A percentile compares a stretch with the other conserved stretches of the same genome.
Conservation (phyloP, 2,113 vertebrate species). For the Hydrochoerus hydrochaeris region DNA sequence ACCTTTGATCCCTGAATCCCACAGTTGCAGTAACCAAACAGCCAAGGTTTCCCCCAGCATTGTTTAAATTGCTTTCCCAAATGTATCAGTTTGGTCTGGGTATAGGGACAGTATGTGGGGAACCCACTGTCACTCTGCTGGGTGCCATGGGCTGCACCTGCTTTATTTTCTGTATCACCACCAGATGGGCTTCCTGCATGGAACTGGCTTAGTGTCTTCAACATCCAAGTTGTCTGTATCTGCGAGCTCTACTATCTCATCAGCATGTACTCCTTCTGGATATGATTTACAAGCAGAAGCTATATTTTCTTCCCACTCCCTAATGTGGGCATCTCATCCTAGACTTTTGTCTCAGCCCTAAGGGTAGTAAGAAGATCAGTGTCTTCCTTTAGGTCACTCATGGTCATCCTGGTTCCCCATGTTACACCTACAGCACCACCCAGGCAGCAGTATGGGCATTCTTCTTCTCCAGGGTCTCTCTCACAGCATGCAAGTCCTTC, state of each 20-base stretch:
- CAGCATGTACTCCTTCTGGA: not conserved
- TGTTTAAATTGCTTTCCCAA: not conserved
- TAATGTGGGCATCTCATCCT: not conserved
- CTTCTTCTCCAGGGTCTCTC: not conserved
- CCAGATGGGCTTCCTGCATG: not conserved
- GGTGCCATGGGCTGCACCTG: not conserved
- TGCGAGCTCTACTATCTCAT: not conserved
- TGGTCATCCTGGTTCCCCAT: not conserved
- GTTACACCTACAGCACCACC: not conserved
- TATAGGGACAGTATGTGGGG: not conserved
- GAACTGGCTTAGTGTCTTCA: not conserved
- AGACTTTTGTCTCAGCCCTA: not conserved
- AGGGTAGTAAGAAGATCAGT: not conserved
- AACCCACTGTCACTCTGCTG: not conserved
- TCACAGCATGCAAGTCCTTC: not conserved
- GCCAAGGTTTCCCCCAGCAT: not conserved
- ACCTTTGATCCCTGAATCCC: not conserved
- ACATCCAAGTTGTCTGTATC: not conserved
- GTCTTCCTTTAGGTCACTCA: not conserved
- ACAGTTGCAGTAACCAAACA: not conserved
- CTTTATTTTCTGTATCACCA: not conserved
- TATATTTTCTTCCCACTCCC: not conserved
- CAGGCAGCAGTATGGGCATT: not conserved
- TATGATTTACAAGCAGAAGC: not conserved
- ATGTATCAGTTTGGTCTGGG: not conserved